phyloP scores from a whole-genome alignment of 1,140 invertebrate genomes.

The Macrotrachela quadricornifera region DNA sequence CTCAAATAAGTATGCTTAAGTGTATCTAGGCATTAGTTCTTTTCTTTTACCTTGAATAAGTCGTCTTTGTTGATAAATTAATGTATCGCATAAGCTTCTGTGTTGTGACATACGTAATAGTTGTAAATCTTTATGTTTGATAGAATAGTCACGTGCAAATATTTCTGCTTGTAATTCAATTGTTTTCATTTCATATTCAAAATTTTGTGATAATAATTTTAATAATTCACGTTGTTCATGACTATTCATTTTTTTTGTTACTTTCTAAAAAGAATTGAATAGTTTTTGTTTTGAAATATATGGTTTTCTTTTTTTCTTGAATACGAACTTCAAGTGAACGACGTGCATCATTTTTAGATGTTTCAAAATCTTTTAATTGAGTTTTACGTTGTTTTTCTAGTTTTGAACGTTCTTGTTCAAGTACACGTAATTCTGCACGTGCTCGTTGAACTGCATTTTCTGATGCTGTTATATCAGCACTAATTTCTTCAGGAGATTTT shows the following conservation, averaged over 20 bases:
- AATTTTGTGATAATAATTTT: conserved; percentile 54
- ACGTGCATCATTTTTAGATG: no score
- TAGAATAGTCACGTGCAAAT: conserved; percentile 56
- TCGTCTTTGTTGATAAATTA: conserved; percentile 59
- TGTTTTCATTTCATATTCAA: conserved; percentile 73
- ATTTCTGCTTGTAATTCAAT: conserved; percentile 64
- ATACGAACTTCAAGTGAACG: no score
- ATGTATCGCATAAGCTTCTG: conserved; percentile 62
- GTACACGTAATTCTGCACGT: not conserved
- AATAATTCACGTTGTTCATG: conserved; percentile 66
- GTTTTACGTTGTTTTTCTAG: not conserved
- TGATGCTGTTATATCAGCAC: not conserved
- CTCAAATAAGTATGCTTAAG: no score
- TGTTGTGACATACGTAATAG: conserved; percentile 58
- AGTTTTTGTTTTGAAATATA: no score
- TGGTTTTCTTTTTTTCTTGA: no score
- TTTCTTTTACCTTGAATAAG: conserved; percentile 46
- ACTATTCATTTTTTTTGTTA: conserved; percentile 55
- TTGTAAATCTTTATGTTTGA: conserved; percentile 55
- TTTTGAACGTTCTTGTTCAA: not conserved
- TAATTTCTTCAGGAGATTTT: not conserved
- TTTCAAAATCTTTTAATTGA: not conserved
- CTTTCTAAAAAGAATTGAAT: conserved; percentile 29
- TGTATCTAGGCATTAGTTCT: no score
- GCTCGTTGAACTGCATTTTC: not conserved